Evolutionary conservation across 2,888 invertebrate species (phyloP), one percentile per base, ranked within the genome.

Genomic region (Drosophila prolongata): DNA sequence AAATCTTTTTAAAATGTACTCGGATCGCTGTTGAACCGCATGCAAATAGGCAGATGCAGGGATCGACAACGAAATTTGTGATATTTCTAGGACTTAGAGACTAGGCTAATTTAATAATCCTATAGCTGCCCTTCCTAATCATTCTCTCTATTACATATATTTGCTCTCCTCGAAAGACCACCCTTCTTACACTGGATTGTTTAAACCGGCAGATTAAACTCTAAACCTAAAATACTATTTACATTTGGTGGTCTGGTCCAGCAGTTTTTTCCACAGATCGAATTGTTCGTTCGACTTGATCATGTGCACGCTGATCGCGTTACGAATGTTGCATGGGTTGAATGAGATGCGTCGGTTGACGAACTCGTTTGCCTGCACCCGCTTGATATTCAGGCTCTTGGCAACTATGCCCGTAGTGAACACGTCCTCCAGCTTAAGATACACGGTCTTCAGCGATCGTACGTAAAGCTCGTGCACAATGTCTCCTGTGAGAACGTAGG

Each of bases 381-480:
- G 94, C 86, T 94, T 94, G 49, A 97, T 94, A 75, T 94, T 94
- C 55, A 96, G 92, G 66, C 94, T 94, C 89, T 95, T 94, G 13
- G 97, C 97, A 61, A 97, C 95, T 83, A 98, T 96, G 66, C 98
- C 98, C 57, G 98, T 98, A 75, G 97, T 95, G 92, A 96, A 98
- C 69, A 98, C 97, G 93, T 98, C 98, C 93, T 98, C 98, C 62
- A 98, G 94, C 81, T 97, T 96, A 83, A 98, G 94, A 92, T 96
- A 97, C 49, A 90, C 89, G 4, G 87, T 85, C 79, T 95, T 94
- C 75, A 96, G 93, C 30, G 97, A 95, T 54, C 94, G 95, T 24
- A 92, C 92, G 91, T 96, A 96, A 68, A 98, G 93, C 86, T 95
- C 95, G 67, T 94, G 94, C 46, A 97, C 94, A 57, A 96, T 94